These are phyloP conservation scores for Lycaon pictus DNA, from an alignment of 2,113 vertebrate species.

Conservation along the genomic window DNA sequence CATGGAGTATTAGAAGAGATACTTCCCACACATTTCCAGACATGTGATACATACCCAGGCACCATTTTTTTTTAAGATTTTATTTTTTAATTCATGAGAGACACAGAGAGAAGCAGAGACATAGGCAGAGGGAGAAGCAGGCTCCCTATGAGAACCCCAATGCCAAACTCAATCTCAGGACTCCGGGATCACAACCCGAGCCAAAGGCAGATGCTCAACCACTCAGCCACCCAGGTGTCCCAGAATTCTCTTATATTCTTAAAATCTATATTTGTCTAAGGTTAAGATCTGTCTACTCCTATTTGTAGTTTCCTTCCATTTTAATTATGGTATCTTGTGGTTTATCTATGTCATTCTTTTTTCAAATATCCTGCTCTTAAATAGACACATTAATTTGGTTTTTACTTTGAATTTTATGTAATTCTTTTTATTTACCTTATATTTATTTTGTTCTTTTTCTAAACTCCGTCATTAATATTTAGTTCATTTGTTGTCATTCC, in stretches of 20 bases:
- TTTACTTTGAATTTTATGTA: constrained; percentile 23
- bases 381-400: not conserved
- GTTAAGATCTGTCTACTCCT: not conserved
- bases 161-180: no score
- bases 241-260: not conserved
- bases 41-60: not conserved
- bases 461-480: not conserved
- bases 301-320: constrained; percentile 34
- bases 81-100: no score
- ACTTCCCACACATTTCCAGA: constrained; percentile 6
- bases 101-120: no score
- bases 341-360: not conserved
- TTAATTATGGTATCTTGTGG: constrained; percentile 8
- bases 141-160: no score
- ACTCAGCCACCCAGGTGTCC: no score
- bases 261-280: not conserved
- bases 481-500: not conserved
- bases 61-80: not conserved
- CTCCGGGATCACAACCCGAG: no score
- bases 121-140: no score
- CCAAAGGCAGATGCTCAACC: no score
- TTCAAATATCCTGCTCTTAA: not conserved
- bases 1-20: not conserved
- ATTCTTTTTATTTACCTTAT: not conserved
- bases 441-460: constrained; percentile 12